Conservation (phyloP, 1,140 invertebrate species). For the Eurosta solidaginis region DNA sequence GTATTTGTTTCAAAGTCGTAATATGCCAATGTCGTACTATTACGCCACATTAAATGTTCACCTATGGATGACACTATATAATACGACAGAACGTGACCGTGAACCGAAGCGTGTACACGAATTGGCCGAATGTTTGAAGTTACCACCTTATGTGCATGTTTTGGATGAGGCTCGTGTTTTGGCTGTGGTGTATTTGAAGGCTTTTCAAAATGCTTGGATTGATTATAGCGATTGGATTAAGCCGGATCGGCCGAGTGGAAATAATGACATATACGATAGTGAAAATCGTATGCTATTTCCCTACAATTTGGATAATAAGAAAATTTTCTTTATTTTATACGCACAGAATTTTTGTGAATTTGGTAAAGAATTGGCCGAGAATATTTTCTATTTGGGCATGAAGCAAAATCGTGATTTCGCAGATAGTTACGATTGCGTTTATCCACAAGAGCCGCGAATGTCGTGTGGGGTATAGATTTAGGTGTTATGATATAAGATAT, state of each 20-base stretch:
- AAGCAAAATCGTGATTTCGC: conserved; percentile 49
- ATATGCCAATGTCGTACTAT: conserved; percentile 56
- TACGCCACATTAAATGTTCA: conserved; percentile 52
- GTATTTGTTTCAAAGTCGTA: conserved; percentile 50
- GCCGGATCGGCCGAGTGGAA: neutral
- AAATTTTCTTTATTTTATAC: conserved; percentile 51
- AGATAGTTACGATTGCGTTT: conserved; percentile 47
- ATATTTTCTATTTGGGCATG: conserved; percentile 51
- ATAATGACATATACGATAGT: conserved; percentile 46
- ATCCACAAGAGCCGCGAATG: conserved; percentile 38
- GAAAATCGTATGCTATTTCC: conserved; percentile 45
- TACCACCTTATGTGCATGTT: conserved; percentile 52
- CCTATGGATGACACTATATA: conserved; percentile 53
- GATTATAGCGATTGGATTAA: conserved; percentile 49
- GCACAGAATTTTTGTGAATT: conserved; percentile 57
- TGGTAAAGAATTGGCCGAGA: conserved; percentile 51
- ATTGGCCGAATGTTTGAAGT: conserved; percentile 47
- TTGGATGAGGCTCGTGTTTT: conserved; percentile 50
- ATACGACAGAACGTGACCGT: conserved; percentile 41
- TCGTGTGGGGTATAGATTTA: neutral
- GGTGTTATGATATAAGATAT: too few relatives aligned
- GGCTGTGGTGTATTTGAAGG: conserved; percentile 54
- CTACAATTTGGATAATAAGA: conserved; percentile 46
- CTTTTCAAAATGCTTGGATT: conserved; percentile 47
- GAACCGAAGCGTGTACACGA: conserved; percentile 41